Evolutionary conservation across 1,140 invertebrate genomes (phyloP).

Genomic region (Drosophila seguyi): DNA sequence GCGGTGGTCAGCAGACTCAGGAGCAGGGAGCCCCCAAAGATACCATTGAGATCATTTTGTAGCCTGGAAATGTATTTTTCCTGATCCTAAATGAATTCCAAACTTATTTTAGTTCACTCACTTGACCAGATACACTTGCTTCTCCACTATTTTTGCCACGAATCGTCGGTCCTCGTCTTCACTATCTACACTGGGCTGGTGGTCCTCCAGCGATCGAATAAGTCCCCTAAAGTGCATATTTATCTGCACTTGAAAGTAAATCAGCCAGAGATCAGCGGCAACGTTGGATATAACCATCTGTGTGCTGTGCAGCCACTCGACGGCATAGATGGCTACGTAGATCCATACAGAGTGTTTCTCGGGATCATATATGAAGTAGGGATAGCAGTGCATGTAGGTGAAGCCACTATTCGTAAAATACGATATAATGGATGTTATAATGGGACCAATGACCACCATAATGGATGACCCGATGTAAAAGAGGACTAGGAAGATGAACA

Average conservation of each 20-base stretch:
- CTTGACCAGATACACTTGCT: conserved; percentile 48
- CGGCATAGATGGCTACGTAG: conserved; percentile 42
- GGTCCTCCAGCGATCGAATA: conserved; percentile 28
- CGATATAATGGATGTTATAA: conserved; percentile 21
- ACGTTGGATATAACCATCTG: conserved; percentile 53
- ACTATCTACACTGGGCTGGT: conserved; percentile 27
- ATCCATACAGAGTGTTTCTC: conserved; percentile 28
- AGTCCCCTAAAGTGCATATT: conserved; percentile 63
- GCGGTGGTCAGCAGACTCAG: conserved; percentile 56
- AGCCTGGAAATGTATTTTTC: conserved; percentile 8
- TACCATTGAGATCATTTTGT: conserved; percentile 45
- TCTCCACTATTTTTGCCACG: conserved; percentile 47
- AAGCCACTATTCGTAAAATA: conserved; percentile 15
- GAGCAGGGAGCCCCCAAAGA: conserved; percentile 47
- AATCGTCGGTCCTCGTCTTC: conserved; percentile 34
- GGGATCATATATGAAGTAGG: conserved; percentile 44
- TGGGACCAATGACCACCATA: conserved; percentile 49
- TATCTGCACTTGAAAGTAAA: conserved; percentile 58
- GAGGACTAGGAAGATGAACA: conserved; percentile 2
- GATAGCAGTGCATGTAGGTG: conserved; percentile 54
- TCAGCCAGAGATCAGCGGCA: conserved; percentile 56
- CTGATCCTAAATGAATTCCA: too few relatives aligned
- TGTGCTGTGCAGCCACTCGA: conserved; percentile 56
- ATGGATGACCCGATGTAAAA: conserved; percentile 42
- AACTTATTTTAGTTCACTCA: conserved; percentile 17